phyloP scores from a whole-genome alignment of 1,140 invertebrate species.

The Paralvinella palmiformis region DNA sequence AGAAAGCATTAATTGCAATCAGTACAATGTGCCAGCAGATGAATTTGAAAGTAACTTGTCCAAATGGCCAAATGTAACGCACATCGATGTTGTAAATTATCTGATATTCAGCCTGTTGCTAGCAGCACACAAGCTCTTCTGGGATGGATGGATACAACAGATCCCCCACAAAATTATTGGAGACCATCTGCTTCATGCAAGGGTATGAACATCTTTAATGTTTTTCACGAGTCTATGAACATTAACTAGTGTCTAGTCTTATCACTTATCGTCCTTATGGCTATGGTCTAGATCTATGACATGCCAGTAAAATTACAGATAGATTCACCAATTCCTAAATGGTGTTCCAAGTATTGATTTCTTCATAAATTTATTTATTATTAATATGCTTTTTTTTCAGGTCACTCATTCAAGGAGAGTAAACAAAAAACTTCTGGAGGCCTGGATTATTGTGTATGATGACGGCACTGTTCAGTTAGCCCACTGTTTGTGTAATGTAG shows the following conservation, averaged over 20 bases:
- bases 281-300: not conserved
- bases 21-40: conserved; percentile 5
- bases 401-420: conserved; percentile 21
- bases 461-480: conserved; percentile 14
- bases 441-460: conserved; percentile 18
- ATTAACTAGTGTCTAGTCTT: not conserved
- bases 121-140: not conserved
- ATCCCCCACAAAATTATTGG: not conserved
- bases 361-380: not conserved
- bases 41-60: not conserved
- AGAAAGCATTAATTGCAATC: not conserved
- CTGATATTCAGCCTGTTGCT: not conserved
- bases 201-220: not conserved
- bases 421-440: conserved; percentile 18
- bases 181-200: not conserved
- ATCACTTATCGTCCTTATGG: not conserved
- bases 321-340: not conserved
- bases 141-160: not conserved
- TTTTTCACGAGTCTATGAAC: not conserved
- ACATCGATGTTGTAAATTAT: conserved; percentile 2
- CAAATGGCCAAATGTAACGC: not conserved
- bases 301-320: not conserved
- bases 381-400: conserved; percentile 7
- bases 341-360: not conserved
- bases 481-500: conserved; percentile 23